A percentile compares a stretch with the other conserved stretches of the same genome.
Conservation (phyloP, 2,888 invertebrate species). For the Exocentrus adspersus region DNA sequence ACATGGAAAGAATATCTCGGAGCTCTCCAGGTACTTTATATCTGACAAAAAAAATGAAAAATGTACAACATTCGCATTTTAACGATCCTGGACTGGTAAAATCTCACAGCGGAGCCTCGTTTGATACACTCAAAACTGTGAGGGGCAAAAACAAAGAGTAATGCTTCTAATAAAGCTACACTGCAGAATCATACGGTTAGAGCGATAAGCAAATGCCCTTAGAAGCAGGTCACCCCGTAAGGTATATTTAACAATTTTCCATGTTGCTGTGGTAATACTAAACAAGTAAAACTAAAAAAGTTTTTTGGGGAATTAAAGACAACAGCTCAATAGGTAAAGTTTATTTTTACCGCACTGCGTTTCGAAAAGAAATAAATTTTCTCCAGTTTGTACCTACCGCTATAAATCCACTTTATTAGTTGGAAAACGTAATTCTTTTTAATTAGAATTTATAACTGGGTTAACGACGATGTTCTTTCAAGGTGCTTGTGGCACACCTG, state of each 20-base stretch:
- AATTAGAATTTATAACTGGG: no score
- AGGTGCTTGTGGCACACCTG: neutral
- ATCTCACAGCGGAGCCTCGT: neutral
- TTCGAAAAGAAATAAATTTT: no score
- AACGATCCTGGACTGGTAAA: constrained; percentile 47
- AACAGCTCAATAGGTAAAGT: no score
- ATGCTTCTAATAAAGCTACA: neutral
- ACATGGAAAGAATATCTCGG: neutral
- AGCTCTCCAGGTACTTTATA: constrained; percentile 47
- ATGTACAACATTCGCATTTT: constrained; percentile 55
- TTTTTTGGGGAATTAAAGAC: no score
- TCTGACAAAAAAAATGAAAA: constrained; percentile 54
- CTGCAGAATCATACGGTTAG: constrained; percentile 15
- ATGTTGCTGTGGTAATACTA: no score
- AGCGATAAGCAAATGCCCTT: constrained; percentile 49
- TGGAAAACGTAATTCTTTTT: no score
- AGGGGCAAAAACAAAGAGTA: neutral
- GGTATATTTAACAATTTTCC: no score
- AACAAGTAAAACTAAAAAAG: no score
- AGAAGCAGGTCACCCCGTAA: constrained; percentile 38
- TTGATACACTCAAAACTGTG: constrained; percentile 1
- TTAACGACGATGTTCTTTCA: neutral
- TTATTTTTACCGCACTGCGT: no score
- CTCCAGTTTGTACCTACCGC: no score
- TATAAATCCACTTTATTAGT: no score